Evolutionary conservation across 64 coral and sea anemone genomes (phyloP).

Genomic region (Pocillopora verrucosa): DNA sequence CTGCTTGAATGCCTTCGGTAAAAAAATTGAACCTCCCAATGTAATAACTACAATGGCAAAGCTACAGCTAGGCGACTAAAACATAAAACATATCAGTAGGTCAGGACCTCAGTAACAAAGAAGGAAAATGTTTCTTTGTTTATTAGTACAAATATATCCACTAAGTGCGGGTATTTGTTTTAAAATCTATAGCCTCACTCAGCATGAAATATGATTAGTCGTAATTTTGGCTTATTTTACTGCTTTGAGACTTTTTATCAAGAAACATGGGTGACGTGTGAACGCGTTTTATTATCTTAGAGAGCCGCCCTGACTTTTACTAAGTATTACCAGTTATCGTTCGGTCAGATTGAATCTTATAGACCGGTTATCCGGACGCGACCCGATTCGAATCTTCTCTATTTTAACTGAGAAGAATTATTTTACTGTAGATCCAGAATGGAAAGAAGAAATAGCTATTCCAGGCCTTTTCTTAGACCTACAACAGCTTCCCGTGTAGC

Average conservation of each 20-base stretch:
- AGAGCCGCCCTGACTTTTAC: too few relatives aligned
- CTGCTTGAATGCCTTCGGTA: neutral
- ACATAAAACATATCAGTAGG: too few relatives aligned
- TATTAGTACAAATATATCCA: neutral
- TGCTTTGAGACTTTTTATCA: neutral
- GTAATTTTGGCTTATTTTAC: neutral
- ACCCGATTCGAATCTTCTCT: neutral
- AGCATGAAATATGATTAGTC: neutral
- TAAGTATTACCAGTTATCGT: neutral
- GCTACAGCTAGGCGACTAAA: too few relatives aligned
- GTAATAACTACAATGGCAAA: too few relatives aligned
- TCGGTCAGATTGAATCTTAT: neutral
- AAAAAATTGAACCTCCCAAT: too few relatives aligned
- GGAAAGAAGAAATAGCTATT: constrained; percentile 17
- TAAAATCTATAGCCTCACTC: neutral
- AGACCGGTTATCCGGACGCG: neutral
- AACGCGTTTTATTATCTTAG: neutral
- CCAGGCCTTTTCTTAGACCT: neutral
- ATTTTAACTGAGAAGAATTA: neutral
- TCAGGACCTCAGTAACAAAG: neutral
- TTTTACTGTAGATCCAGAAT: neutral
- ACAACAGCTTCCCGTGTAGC: neutral
- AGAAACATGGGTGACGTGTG: neutral
- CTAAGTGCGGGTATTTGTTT: neutral
- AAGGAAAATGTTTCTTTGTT: neutral